Evolutionary conservation across 2,113 vertebrate genomes (phyloP), one percentile per base, ranked within the genome.

Genomic region (Varanus komodoensis): DNA sequence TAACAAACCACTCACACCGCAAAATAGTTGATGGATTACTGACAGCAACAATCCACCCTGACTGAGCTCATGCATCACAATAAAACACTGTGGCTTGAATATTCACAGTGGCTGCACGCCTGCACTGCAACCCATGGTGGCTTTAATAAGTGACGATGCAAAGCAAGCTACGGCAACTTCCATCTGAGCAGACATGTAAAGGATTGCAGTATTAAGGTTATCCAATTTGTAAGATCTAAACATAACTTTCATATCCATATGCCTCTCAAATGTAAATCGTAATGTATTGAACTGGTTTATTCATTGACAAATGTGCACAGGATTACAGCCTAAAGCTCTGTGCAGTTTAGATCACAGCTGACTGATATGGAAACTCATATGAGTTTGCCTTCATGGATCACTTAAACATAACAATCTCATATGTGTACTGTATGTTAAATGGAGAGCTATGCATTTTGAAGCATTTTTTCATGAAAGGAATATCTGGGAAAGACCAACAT

Each of bases 391-490:
- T 83, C 88, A 84, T 82, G 71, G 23, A 84, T 77, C 57, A 77
- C 9, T 64, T 84, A 19, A 73, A 75, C 54, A 64, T 83, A 89
- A 89, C 75, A 27, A n/a, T 3, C 44, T 64, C 71, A 83, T 21
- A 29, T 48, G 29, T 75, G 38, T 74, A 50, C 61, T 75, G 67
- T 89, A 77, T 9, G 77, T 19, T 89, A 89, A 84, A 54, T 67
- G 71, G 57, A 75, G 29, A 64, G 50, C 81, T 84, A 75, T 89
- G 81, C 67, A 77, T 84, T 77, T 84, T 77, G 54, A 89, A 84
- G 88, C 54, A 77, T 84, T 57, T 67, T 84, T 54, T 73, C 54
- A 84, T 54, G 77, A 84, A 75, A 89, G 34, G 54, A 25, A 67
- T n/a, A 89, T n/a, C 29, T 48, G 57, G 64, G 81, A 27, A 75